Percentiles rank a stretch among this genome's conserved stretches.
These are phyloP conservation scores for Cheilinus undulatus DNA, from an alignment of 2,113 vertebrate species.

Conservation along the genomic window DNA sequence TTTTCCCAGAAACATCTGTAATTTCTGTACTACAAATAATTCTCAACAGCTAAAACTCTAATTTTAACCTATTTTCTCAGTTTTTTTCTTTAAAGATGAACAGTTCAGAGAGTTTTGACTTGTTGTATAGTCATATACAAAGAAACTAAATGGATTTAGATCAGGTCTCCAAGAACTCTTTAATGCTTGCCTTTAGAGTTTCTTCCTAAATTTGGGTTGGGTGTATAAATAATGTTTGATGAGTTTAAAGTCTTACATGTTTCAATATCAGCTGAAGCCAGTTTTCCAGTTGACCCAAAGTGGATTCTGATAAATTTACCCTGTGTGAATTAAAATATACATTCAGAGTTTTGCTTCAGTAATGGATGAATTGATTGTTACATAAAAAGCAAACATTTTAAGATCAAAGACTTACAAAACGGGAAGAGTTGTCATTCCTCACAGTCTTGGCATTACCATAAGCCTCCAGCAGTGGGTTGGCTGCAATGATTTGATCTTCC, in stretches of 20 bases:
- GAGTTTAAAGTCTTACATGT: conserved; percentile 86
- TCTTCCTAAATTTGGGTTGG: background rate
- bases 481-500: conserved; percentile 88
- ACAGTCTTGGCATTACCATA: conserved; percentile 91
- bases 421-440: conserved; percentile 91
- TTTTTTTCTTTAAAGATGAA: no score
- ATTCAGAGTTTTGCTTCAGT: background rate
- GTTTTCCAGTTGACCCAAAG: conserved; percentile 91
- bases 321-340: conserved; percentile 45
- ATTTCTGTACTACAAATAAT: no score
- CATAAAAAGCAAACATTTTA: conserved; percentile 24
- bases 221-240: background rate
- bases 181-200: background rate
- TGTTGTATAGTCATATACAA: no score
- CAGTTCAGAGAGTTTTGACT: no score
- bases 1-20: no score
- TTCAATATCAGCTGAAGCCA: conserved; percentile 97
- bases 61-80: no score
- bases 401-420: conserved; percentile 84
- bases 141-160: no score
- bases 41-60: no score
- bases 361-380: background rate
- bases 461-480: conserved; percentile 86
- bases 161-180: background rate
- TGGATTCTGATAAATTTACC: conserved; percentile 96